Base-by-base conservation (phyloP, 2,797 vertebrate species). In the Acanthurus lineatus region DNA sequence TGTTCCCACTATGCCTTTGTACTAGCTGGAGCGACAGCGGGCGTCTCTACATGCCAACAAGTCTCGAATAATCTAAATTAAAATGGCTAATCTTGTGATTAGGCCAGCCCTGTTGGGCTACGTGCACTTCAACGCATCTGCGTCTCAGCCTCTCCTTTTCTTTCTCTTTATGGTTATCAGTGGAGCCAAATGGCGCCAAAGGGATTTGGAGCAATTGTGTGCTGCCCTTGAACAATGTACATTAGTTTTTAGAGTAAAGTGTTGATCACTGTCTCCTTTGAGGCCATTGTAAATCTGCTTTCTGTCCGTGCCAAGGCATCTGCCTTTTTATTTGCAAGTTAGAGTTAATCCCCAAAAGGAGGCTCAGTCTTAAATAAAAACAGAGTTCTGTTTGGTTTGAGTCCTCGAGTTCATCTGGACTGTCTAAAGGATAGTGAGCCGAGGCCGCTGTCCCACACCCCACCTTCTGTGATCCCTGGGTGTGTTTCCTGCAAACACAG, bases 1-100 rank as follows among this genome's bases (percentile, higher is more conserved):
- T 93, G 88, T 89, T 83, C 76, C 67, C 75, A 48, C 72, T 77
- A 52, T 8, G 73, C 81, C 90, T 94, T 91, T 94, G 87, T 91
- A 66, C 79, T 70, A 67, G 45, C 62, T 45, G 73, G 83, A 84
- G 77, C 22, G 77, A 88, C 87, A 85, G 65, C 52, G 73, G 85
- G 72, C 56, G 14, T 58, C 84, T 81, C 85, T 69, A 86, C 88
- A 88, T 76, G 62, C 68, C 86, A 86, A 83, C 80, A 90, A 88
- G 87, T 88, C 81, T 85, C 51, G 66, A 93, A 89, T 93, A 92
- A 95, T 93, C 87, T 90, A 90, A 93, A 95, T 95, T 89, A 90
- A 89, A 91, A 86, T 73, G 79, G 61, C 88, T 92, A 88, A 93
- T 94, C 91, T 93, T 88, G 88, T 95, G 92, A 93, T 89, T 48